These are phyloP conservation scores for Tachysurus vachellii DNA, from an alignment of 2,113 vertebrate species.

Conservation along the genomic window DNA sequence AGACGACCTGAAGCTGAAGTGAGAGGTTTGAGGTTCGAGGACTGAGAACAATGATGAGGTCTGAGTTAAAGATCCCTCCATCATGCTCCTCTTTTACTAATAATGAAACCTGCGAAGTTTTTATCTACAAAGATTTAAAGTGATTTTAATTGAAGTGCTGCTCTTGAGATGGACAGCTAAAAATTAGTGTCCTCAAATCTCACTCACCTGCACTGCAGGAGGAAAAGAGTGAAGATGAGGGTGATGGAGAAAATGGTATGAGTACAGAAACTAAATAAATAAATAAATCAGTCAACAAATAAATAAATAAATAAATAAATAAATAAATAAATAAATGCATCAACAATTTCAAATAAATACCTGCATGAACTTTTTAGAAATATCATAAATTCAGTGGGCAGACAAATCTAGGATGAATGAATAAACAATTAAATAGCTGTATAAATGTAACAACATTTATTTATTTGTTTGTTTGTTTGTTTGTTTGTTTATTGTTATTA, in stretches of 20 bases:
- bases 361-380: neutral
- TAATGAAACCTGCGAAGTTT: neutral
- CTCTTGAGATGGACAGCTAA: neutral
- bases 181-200: neutral
- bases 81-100: neutral
- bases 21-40: neutral
- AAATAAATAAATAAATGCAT: neutral
- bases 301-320: neutral
- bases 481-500: no score
- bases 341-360: neutral
- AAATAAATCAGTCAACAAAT: neutral
- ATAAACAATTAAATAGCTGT: neutral
- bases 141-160: neutral
- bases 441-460: neutral
- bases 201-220: neutral
- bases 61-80: neutral
- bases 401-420: neutral
- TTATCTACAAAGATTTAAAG: neutral
- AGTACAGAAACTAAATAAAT: neutral
- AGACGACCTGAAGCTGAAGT: neutral
- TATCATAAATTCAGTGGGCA: neutral
- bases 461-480: no score
- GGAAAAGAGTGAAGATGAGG: neutral
- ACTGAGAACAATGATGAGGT: neutral
- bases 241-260: neutral